These are phyloP conservation scores for Lutraria lutraria DNA, from an alignment of 2,888 invertebrate genomes.

Conservation along the genomic window DNA sequence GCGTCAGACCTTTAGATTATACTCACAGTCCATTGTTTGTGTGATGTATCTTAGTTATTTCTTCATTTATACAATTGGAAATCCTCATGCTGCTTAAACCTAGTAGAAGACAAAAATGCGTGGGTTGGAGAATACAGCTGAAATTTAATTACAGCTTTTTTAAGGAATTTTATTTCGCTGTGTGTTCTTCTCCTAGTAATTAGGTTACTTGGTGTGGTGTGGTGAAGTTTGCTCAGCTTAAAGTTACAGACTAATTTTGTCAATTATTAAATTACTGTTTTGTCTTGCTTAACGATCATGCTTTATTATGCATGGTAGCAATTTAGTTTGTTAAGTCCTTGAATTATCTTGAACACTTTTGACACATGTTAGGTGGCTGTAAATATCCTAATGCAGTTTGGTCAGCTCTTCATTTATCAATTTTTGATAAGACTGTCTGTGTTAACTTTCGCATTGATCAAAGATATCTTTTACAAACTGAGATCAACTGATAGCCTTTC, in stretches of 20 bases:
- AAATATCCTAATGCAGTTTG: no score
- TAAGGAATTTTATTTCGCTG: background rate
- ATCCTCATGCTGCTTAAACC: background rate
- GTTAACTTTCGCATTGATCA: no score
- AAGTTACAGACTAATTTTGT: background rate
- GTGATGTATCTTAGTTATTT: background rate
- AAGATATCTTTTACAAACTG: no score
- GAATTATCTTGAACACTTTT: no score
- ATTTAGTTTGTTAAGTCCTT: background rate
- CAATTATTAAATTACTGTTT: background rate
- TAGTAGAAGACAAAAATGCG: slow-evolving; percentile 18
- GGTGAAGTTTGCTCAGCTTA: background rate
- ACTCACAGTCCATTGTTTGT: background rate
- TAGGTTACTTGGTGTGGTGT: background rate
- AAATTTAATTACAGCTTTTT: background rate
- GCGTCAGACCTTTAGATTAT: background rate
- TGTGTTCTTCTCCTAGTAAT: background rate
- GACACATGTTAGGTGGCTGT: no score
- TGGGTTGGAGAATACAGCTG: slow-evolving; percentile 19
- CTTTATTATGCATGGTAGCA: background rate
- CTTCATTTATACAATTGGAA: slow-evolving; percentile 19
- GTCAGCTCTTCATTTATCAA: no score
- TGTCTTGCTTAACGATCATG: no score
- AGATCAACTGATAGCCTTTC: no score
- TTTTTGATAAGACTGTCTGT: no score